A percentile compares a stretch with the other conserved stretches of the same genome.
phyloP scores from a whole-genome alignment of 2,888 invertebrate genomes.

The Eristalis arbustorum region DNA sequence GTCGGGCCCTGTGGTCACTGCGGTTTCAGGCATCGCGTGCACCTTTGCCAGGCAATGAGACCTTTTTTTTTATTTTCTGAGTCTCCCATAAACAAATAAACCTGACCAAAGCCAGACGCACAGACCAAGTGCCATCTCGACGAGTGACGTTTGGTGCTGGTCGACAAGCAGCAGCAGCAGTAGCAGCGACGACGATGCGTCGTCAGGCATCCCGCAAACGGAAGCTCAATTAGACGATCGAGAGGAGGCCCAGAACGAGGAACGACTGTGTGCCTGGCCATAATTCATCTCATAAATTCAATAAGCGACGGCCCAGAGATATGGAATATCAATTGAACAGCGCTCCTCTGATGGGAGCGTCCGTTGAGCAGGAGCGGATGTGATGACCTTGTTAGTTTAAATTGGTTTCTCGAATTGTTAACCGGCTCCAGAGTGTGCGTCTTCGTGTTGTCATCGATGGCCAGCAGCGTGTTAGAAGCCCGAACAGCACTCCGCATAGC shows the following conservation, averaged over 20 bases:
- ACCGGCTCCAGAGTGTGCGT: not conserved
- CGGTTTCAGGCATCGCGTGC: not conserved
- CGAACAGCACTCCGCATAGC: not conserved
- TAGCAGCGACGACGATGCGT: not conserved
- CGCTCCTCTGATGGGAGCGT: not conserved
- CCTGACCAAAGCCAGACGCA: not conserved
- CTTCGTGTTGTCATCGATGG: not conserved
- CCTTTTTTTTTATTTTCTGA: slow-evolving; percentile 22
- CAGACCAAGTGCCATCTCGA: slow-evolving; percentile 5
- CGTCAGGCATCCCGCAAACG: slow-evolving; percentile 57
- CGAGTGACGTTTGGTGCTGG: slow-evolving; percentile 8
- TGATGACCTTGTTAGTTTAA: slow-evolving; percentile 65
- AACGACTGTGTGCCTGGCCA: slow-evolving; percentile 39
- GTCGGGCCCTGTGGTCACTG: not conserved
- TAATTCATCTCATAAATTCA: slow-evolving; percentile 62
- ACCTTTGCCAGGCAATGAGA: not conserved
- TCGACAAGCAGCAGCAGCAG: not conserved
- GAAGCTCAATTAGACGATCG: slow-evolving; percentile 63
- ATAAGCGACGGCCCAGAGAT: slow-evolving; percentile 48
- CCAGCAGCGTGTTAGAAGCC: slow-evolving; percentile 5
- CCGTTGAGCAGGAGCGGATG: slow-evolving; percentile 35
- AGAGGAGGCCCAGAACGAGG: slow-evolving; percentile 18
- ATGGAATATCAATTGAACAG: slow-evolving; percentile 55
- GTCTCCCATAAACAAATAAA: slow-evolving; percentile 44
- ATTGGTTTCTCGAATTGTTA: slow-evolving; percentile 50